A percentile compares a stretch with the other conserved stretches of the same genome.
phyloP scores from a whole-genome alignment of 2,797 vertebrate species.

The Dendrocincla tyrannina region DNA sequence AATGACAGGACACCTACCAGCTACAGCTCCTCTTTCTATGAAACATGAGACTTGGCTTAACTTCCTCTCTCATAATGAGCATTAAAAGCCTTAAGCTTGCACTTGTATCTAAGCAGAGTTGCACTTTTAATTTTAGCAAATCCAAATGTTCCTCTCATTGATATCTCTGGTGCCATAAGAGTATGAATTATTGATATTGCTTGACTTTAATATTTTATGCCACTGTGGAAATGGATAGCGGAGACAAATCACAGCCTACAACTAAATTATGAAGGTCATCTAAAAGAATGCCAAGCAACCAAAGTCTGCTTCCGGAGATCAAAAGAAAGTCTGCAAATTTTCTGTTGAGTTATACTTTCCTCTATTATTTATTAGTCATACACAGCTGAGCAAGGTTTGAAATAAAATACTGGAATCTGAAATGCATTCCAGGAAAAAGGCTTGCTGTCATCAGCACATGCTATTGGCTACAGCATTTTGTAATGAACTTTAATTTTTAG shows the following conservation, averaged over 20 bases:
- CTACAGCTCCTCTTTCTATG: slow-evolving; percentile 1
- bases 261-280: slow-evolving; percentile 55
- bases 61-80: slow-evolving; percentile 4
- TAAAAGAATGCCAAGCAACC: slow-evolving; percentile 18
- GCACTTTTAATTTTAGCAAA: slow-evolving; percentile 44
- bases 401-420: slow-evolving; percentile 43
- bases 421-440: slow-evolving; percentile 52
- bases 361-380: slow-evolving; percentile 58
- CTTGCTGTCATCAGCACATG: slow-evolving; percentile 50
- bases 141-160: slow-evolving; percentile 9
- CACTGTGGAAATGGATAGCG: slow-evolving; percentile 34
- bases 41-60: slow-evolving; percentile 8
- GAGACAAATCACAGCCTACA: slow-evolving; percentile 29
- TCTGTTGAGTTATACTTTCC: slow-evolving; percentile 58
- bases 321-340: slow-evolving; percentile 49
- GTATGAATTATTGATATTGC: slow-evolving; percentile 64
- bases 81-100: slow-evolving; percentile 28
- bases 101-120: neutral
- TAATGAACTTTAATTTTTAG: slow-evolving; percentile 33
- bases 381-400: slow-evolving; percentile 36
- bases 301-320: slow-evolving; percentile 32
- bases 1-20: neutral
- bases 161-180: neutral
- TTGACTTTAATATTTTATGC: slow-evolving; percentile 64
- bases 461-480: slow-evolving; percentile 37